Percentiles rank a stretch among this genome's conserved stretches.
These are phyloP conservation scores for Matsumurasca onukii DNA, from an alignment of 1,140 invertebrate species.

Conservation along the genomic window DNA sequence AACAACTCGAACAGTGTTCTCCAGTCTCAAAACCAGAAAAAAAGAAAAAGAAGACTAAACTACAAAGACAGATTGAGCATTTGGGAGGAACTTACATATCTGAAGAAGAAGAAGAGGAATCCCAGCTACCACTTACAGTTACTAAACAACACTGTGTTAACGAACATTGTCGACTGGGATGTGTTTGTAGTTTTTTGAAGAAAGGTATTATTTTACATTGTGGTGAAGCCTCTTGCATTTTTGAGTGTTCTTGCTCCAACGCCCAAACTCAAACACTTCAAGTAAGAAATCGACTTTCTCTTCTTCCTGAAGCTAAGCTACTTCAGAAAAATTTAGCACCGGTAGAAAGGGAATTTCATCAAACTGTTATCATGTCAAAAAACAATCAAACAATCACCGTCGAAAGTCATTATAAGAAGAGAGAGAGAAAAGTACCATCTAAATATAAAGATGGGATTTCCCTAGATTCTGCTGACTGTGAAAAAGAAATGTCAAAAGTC, in stretches of 20 bases:
- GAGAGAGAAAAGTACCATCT: constrained; percentile 14
- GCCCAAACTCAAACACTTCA: neutral
- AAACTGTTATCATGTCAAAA: constrained; percentile 19
- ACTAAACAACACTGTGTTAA: neutral
- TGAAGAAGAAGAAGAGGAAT: constrained; percentile 3
- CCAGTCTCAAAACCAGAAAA: neutral
- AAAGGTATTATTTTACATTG: neutral
- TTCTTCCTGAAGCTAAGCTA: constrained; percentile 10
- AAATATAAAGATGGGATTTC: constrained; percentile 12
- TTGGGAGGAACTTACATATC: constrained; percentile 8
- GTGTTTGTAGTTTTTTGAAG: constrained; percentile 4
- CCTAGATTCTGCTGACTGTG: neutral
- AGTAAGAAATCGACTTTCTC: neutral
- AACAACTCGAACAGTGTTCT: neutral
- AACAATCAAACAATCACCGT: constrained; percentile 5
- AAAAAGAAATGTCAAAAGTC: neutral
- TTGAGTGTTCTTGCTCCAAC: neutral
- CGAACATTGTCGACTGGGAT: neutral
- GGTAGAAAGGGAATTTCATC: constrained; percentile 20
- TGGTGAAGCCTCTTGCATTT: constrained; percentile 7
- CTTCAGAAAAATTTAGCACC: neutral
- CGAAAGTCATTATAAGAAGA: neutral
- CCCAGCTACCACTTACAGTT: neutral
- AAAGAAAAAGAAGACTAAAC: constrained; percentile 5
- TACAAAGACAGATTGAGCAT: constrained; percentile 17